phyloP scores from a whole-genome alignment of 2,113 vertebrate species.

The Pipra filicauda region DNA sequence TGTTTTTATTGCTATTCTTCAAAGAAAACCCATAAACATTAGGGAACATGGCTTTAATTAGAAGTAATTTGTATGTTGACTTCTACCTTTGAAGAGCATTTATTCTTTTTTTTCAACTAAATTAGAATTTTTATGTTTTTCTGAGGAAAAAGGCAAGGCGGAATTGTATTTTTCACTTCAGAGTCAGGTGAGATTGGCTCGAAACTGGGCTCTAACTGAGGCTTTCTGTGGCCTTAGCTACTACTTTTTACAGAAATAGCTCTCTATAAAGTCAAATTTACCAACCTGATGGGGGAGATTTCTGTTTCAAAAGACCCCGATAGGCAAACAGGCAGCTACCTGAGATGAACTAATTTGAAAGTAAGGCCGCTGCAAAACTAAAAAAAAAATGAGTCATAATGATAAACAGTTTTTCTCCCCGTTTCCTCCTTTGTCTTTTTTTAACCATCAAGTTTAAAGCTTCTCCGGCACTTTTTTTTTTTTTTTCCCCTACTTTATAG shows the following conservation, averaged over 20 bases:
- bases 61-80: constrained; percentile 72
- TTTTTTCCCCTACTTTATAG: constrained; percentile 80
- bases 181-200: background rate
- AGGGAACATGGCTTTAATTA: constrained; percentile 72
- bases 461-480: constrained; percentile 86
- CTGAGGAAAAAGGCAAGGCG: background rate
- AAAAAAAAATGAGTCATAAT: constrained; percentile 49
- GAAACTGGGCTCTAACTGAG: background rate
- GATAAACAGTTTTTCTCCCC: constrained; percentile 75
- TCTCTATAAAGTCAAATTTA: background rate
- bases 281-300: background rate
- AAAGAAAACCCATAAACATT: constrained; percentile 68
- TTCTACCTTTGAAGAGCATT: constrained; percentile 72
- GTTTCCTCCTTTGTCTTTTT: constrained; percentile 78
- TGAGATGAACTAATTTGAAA: constrained; percentile 71
- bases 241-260: constrained; percentile 16
- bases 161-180: background rate
- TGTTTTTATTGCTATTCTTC: constrained; percentile 51
- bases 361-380: constrained; percentile 49
- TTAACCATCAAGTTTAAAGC: constrained; percentile 90
- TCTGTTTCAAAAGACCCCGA: background rate
- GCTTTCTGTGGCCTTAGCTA: background rate
- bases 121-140: constrained; percentile 63
- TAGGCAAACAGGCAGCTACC: constrained; percentile 50
- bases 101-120: constrained; percentile 57